Conservation (phyloP, 2,888 invertebrate genomes). For the Diplazon laetatorius region DNA sequence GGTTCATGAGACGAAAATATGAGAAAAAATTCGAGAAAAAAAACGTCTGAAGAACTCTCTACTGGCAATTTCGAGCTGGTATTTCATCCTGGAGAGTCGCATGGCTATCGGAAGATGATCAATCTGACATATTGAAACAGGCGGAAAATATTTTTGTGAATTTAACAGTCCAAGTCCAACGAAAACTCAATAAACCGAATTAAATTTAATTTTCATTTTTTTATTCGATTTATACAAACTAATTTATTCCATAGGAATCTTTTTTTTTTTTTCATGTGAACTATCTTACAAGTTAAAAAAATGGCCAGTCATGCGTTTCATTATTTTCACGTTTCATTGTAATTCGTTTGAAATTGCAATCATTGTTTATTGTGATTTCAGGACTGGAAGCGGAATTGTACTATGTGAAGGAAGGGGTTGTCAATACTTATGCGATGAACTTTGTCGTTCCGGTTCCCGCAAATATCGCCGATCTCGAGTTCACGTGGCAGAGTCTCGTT, state of each 20-base stretch:
- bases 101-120: not conserved
- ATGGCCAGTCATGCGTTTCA: too few species aligned
- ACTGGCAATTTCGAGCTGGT: constrained; percentile 43
- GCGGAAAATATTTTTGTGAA: not conserved
- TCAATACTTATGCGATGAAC: constrained; percentile 93
- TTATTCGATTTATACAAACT: too few species aligned
- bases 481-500: constrained; percentile 92
- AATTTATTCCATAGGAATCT: not conserved
- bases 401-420: constrained; percentile 92
- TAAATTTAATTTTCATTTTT: too few species aligned
- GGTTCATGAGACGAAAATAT: constrained; percentile 39
- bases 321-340: too few species aligned
- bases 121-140: constrained; percentile 3
- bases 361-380: constrained; percentile 80
- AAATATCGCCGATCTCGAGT: constrained; percentile 91
- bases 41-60: constrained; percentile 28
- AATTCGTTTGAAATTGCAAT: constrained; percentile 4
- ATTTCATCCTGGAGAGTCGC: constrained; percentile 24
- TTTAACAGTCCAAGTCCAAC: not conserved
- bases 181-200: not conserved
- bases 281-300: not conserved
- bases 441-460: constrained; percentile 92
- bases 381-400: constrained; percentile 90
- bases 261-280: constrained; percentile 14
- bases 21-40: not conserved